These are phyloP conservation scores for Hydroisotoma schaefferi DNA, from an alignment of 2,888 invertebrate species.

Conservation along the genomic window DNA sequence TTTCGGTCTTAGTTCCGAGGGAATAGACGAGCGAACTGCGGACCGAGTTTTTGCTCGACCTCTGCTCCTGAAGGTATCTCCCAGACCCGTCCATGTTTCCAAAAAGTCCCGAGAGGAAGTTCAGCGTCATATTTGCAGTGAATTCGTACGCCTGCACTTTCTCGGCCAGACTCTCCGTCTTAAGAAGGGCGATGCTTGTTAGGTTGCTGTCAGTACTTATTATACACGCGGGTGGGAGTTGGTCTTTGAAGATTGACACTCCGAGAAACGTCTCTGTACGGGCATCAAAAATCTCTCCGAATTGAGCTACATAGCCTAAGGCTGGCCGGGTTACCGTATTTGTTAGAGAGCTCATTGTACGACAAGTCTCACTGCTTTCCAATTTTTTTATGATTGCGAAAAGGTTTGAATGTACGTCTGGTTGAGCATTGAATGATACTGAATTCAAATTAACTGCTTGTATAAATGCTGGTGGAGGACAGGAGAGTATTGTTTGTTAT, in stretches of 20 bases:
- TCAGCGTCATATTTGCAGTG: constrained; percentile 3
- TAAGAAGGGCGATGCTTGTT: not conserved
- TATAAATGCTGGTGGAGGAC: no score
- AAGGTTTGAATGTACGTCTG: no score
- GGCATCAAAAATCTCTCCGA: not conserved
- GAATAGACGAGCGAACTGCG: not conserved
- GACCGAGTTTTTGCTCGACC: not conserved
- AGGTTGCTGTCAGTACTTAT: not conserved
- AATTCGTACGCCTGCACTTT: constrained; percentile 2
- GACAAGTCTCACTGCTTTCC: no score
- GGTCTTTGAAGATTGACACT: not conserved
- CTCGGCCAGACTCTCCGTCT: constrained; percentile 1
- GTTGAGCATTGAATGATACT: no score
- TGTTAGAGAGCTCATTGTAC: no score
- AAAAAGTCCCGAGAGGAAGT: not conserved
- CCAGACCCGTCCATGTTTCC: constrained; percentile 5
- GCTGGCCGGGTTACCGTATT: no score
- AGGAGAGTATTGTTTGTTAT: no score
- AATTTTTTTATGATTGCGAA: no score
- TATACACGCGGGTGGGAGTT: not conserved
- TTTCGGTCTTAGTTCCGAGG: not conserved
- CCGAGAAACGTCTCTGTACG: not conserved
- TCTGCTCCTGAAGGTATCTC: not conserved
- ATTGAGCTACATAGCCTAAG: not conserved
- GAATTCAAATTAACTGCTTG: no score